Evolutionary conservation across 2,113 vertebrate species (phyloP).

Genomic region (Triplophysa rosa): DNA sequence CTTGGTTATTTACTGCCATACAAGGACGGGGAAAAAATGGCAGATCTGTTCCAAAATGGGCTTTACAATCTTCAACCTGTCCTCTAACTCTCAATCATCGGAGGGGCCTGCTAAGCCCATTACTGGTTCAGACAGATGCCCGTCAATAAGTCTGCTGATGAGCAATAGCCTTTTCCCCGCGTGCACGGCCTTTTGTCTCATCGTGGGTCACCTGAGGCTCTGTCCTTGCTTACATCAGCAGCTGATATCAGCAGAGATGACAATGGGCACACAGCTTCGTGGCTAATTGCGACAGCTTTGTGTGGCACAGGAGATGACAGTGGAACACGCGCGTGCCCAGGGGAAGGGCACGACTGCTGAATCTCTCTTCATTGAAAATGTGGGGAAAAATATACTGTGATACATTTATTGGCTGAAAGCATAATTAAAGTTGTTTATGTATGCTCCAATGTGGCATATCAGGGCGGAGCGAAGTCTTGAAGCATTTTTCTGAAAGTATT

Average conservation of each 20-base stretch:
- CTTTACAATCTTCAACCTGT: slow-evolving; percentile 52
- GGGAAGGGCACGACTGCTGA: slow-evolving; percentile 46
- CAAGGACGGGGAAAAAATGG: slow-evolving; percentile 29
- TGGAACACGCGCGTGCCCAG: slow-evolving; percentile 39
- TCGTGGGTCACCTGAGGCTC: slow-evolving; percentile 53
- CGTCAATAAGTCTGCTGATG: slow-evolving; percentile 58
- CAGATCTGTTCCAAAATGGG: slow-evolving; percentile 49
- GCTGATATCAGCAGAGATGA: slow-evolving; percentile 58
- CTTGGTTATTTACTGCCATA: slow-evolving; percentile 40
- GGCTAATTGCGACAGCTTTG: slow-evolving; percentile 57
- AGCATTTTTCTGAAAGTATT: not conserved
- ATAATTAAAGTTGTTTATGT: slow-evolving; percentile 9
- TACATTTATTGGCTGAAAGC: not conserved
- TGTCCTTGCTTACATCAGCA: slow-evolving; percentile 60
- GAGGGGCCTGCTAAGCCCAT: slow-evolving; percentile 63
- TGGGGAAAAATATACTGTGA: slow-evolving; percentile 1
- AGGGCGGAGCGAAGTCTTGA: not conserved
- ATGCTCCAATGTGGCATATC: not conserved
- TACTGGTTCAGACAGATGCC: slow-evolving; percentile 57
- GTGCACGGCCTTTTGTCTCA: slow-evolving; percentile 40
- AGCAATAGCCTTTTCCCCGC: slow-evolving; percentile 55
- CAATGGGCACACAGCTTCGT: slow-evolving; percentile 48
- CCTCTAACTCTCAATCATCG: slow-evolving; percentile 46
- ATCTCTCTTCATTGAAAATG: slow-evolving; percentile 20
- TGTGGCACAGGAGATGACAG: slow-evolving; percentile 34